Percentiles rank a stretch among this genome's conserved stretches.
Evolutionary conservation across 2,113 vertebrate genomes (phyloP).

Genomic region (Entelurus aequoreus): DNA sequence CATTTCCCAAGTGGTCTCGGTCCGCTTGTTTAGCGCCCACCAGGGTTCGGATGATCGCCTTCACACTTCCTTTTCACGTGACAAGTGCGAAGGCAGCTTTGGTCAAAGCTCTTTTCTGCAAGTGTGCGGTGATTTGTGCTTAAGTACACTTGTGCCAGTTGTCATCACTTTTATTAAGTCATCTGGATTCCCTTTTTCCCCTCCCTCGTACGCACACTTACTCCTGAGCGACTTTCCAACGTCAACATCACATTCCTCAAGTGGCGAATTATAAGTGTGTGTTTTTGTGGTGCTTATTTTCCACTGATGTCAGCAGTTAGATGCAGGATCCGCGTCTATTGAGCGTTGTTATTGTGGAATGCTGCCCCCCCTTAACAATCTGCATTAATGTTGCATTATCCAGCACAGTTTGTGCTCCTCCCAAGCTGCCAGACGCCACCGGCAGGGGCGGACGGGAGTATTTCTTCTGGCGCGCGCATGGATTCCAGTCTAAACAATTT

Average conservation of each 20-base stretch:
- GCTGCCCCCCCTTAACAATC: slow-evolving; percentile 11
- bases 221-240: slow-evolving; percentile 36
- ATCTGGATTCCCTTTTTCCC: slow-evolving; percentile 29
- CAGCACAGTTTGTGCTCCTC: slow-evolving; percentile 31
- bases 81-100: not conserved
- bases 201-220: not conserved
- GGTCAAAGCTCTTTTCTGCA: slow-evolving; percentile 4
- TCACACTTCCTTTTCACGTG: too few relatives aligned
- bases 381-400: slow-evolving; percentile 29
- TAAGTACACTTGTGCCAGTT: not conserved
- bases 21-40: too few relatives aligned
- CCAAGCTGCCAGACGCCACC: slow-evolving; percentile 40
- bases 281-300: slow-evolving; percentile 39
- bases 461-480: slow-evolving; percentile 39
- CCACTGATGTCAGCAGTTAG: slow-evolving; percentile 57
- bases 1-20: too few relatives aligned
- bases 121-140: not conserved
- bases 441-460: slow-evolving; percentile 29
- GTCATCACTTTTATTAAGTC: slow-evolving; percentile 39
- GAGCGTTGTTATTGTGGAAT: slow-evolving; percentile 25
- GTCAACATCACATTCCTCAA: slow-evolving; percentile 41
- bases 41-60: too few relatives aligned
- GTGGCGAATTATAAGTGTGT: slow-evolving; percentile 22
- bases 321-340: slow-evolving; percentile 31
- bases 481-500: slow-evolving; percentile 39